Evolutionary conservation across 2,113 vertebrate genomes (phyloP), one percentile per base, ranked within the genome.

Genomic region (Corythaixoides concolor): DNA sequence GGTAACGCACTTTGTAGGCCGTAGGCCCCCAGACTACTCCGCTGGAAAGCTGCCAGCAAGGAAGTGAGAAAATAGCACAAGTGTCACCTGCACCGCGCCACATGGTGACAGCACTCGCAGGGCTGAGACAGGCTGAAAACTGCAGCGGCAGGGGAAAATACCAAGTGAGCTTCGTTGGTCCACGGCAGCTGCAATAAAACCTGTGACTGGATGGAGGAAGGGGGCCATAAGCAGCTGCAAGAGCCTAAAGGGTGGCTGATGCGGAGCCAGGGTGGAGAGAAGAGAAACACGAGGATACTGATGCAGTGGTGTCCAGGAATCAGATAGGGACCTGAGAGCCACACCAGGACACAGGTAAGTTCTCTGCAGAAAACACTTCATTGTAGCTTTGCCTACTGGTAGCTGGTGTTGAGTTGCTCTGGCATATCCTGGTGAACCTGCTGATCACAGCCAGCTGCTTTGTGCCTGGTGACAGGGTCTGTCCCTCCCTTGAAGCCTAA

Each of bases 1-100:
- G 2, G 47, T 39, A 30, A 14, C 7, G 17, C 24, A 15, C 21
- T 47, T 68, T 35, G 32, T 14, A 9, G n/a, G 37, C 45, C 3
- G 0, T 5, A 41, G 52, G 17, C 4, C 14, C 23, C 62, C 0
- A 0, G 22, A 32, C 12, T 5, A 5, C 14, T 27, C 52, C 28
- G 10, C 14, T 5, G 0, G 1, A 69, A 22, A 27, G 30, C 67
- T 59, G 76, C 15, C 64, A 66, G 59, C 15, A 18, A 85, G 79
- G 24, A 73, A 70, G 56, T 5, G 47, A 85, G 24, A 35, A 35
- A 7, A 5, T 50, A 70, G 87, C 70, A 26, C 0, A 0, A 27
- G 56, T 13, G 43, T 21, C 76, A 87, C 59, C 68, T 69, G 21
- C 45, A 3, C 22, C 23, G 70, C 0, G 0, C 89, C 86, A 79